These are phyloP conservation scores for Ctenodactylus gundi DNA, from an alignment of 2,113 vertebrate species.

Conservation along the genomic window DNA sequence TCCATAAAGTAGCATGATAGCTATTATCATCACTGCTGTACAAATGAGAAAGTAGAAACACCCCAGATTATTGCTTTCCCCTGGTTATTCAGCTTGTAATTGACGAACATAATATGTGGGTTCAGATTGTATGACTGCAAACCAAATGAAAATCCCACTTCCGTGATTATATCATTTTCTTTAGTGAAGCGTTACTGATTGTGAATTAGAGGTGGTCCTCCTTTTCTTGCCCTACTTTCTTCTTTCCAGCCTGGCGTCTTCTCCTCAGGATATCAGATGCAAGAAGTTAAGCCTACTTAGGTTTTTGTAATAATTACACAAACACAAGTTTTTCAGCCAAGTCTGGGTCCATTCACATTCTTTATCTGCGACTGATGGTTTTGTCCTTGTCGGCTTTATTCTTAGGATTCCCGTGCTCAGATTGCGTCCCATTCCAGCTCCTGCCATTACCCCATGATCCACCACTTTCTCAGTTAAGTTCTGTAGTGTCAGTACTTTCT, in stretches of 20 bases:
- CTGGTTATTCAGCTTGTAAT: background rate
- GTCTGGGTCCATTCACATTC: background rate
- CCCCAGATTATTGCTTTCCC: background rate
- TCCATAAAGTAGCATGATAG: background rate
- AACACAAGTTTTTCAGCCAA: background rate
- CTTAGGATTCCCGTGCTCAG: background rate
- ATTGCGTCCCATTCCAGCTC: background rate
- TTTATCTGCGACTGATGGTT: background rate
- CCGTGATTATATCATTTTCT: background rate
- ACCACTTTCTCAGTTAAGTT: background rate
- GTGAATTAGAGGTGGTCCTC: background rate
- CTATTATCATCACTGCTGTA: background rate
- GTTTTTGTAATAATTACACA: background rate
- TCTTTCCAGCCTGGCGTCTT: background rate
- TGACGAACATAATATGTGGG: background rate
- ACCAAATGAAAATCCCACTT: background rate
- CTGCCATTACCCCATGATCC: too few relatives aligned
- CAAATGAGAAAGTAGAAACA: constrained; percentile 13
- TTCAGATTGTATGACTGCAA: constrained; percentile 14
- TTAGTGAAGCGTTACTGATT: background rate
- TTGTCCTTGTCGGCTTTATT: background rate
- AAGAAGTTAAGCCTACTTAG: background rate
- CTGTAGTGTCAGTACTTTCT: background rate
- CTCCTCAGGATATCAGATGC: background rate
- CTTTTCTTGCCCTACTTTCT: too few relatives aligned